These are phyloP conservation scores for Pseudococcus longispinus DNA, from an alignment of 2,888 invertebrate genomes.

Conservation along the genomic window DNA sequence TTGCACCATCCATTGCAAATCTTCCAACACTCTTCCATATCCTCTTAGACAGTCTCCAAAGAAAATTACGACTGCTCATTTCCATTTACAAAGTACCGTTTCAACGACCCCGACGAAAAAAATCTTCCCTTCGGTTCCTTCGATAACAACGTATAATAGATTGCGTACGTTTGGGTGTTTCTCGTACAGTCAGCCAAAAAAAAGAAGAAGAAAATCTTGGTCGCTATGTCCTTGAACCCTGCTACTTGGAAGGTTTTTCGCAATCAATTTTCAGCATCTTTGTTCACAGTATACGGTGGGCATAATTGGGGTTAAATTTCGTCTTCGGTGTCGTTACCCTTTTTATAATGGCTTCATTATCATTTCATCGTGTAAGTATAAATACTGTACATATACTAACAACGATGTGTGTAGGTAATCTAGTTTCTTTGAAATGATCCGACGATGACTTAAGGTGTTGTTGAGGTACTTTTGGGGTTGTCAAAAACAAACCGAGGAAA, in stretches of 20 bases:
- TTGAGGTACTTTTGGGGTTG: not conserved
- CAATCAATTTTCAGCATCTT: not conserved
- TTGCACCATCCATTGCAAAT: not conserved
- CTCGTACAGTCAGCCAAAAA: no score
- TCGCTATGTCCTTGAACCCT: not conserved
- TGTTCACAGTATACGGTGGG: not conserved
- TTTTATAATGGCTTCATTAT: not conserved
- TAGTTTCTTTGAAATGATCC: not conserved
- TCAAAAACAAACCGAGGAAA: not conserved
- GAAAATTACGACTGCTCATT: not conserved
- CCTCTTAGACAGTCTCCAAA: no score
- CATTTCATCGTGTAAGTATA: not conserved
- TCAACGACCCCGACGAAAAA: not conserved
- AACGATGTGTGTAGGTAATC: not conserved
- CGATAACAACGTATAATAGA: not conserved
- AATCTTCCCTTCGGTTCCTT: no score
- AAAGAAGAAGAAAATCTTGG: not conserved
- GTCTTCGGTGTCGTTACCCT: not conserved
- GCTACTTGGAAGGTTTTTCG: not conserved
- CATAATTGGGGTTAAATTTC: not conserved
- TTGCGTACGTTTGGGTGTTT: no score
- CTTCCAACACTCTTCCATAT: no score
- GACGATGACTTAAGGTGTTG: not conserved
- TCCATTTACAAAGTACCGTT: no score
- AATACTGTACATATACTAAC: not conserved